Evolutionary conservation across 2,113 vertebrate species (phyloP).

Genomic region (Stictonetta naevosa): DNA sequence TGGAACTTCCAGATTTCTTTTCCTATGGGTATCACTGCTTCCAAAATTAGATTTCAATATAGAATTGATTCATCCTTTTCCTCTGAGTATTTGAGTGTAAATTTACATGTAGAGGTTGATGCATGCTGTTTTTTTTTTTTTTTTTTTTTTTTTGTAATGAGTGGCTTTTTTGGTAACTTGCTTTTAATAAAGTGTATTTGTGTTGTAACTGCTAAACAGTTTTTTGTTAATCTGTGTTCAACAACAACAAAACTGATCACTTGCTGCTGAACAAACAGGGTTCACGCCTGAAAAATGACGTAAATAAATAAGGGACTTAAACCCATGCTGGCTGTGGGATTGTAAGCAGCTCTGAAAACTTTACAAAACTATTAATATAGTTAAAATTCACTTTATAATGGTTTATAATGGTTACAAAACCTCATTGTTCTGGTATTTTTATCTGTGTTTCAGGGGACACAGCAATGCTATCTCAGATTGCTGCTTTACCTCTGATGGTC

Average conservation of each 20-base stretch:
- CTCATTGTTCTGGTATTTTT: neutral
- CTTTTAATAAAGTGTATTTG: neutral
- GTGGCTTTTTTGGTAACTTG: neutral
- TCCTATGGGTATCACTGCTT: neutral
- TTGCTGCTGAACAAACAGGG: neutral
- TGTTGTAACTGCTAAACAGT: neutral
- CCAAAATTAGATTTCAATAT: neutral
- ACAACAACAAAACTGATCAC: neutral
- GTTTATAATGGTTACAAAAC: neutral
- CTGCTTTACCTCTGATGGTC: constrained; percentile 79
- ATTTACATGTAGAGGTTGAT: neutral
- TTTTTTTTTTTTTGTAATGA: neutral
- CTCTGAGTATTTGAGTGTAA: neutral
- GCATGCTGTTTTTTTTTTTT: neutral
- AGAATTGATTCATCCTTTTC: neutral
- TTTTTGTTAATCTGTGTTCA: neutral
- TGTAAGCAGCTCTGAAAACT: neutral
- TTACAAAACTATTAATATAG: neutral
- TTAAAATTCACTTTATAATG: neutral
- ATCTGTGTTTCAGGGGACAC: constrained; percentile 74
- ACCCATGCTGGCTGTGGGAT: neutral
- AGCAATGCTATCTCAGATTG: constrained; percentile 78
- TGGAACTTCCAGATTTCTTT: neutral
- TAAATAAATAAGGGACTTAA: neutral
- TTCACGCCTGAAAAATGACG: neutral